Conservation (phyloP, 1,140 invertebrate genomes). For the Pogonomyrmex californicus region DNA sequence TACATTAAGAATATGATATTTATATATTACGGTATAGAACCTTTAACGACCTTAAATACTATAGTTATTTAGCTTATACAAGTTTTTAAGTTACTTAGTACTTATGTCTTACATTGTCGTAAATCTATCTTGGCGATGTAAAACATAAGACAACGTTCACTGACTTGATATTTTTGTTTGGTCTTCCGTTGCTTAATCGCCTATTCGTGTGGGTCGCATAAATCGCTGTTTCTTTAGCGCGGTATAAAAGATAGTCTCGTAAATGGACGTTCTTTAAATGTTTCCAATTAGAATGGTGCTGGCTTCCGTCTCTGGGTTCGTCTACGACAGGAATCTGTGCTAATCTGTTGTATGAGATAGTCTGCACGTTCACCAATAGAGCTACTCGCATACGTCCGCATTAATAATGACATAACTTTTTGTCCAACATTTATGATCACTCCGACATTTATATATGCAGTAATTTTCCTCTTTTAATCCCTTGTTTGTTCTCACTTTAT, state of each 20-base stretch:
- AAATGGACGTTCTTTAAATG: background rate
- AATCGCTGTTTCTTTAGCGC: background rate
- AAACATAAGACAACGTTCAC: background rate
- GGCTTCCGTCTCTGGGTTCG: conserved; percentile 30
- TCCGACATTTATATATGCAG: background rate
- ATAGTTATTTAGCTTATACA: conserved; percentile 19
- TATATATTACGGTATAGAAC: background rate
- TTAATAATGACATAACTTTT: background rate
- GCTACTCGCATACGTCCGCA: background rate
- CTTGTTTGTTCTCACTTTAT: background rate
- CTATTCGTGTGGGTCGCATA: background rate
- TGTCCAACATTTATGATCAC: background rate
- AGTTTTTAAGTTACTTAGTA: background rate
- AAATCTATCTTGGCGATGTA: background rate
- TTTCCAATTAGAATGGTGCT: conserved; percentile 11
- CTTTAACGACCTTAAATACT: background rate
- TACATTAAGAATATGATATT: background rate
- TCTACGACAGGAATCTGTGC: conserved; percentile 50
- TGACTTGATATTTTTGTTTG: conserved; percentile 13
- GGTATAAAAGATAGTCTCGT: background rate
- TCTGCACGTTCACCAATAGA: conserved; percentile 44
- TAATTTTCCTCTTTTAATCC: background rate
- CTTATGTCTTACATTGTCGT: background rate
- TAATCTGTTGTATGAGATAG: conserved; percentile 34
- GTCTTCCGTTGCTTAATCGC: background rate